phyloP scores from a whole-genome alignment of 2,113 vertebrate genomes.

The Nannobrachium achirus region DNA sequence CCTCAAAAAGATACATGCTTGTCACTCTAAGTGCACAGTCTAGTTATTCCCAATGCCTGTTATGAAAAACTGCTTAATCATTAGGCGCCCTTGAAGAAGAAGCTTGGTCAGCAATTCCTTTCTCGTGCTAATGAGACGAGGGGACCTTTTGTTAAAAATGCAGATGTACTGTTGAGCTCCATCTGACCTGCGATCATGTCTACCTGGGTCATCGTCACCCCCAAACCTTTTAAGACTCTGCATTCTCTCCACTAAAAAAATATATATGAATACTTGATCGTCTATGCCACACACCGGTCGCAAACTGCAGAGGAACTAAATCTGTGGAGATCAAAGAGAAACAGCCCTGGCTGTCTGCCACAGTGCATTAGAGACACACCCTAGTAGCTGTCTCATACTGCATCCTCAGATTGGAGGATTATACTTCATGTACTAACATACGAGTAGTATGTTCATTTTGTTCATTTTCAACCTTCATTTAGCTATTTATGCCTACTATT shows the following conservation, averaged over 20 bases:
- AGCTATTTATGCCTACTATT: too few species aligned
- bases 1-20: background rate
- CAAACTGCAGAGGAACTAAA: constrained; percentile 25
- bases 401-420: background rate
- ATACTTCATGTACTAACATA: too few species aligned
- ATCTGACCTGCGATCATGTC: constrained; percentile 14
- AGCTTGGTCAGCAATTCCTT: constrained; percentile 27
- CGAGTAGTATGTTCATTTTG: too few species aligned
- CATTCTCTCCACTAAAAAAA: constrained; percentile 18
- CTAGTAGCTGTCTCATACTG: background rate
- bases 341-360: constrained; percentile 7
- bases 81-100: constrained; percentile 8
- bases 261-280: constrained; percentile 53
- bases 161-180: constrained; percentile 12
- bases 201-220: constrained; percentile 1
- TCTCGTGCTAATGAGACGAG: background rate
- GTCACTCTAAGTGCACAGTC: constrained; percentile 1
- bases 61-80: constrained; percentile 10
- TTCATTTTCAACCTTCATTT: too few species aligned
- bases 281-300: constrained; percentile 19
- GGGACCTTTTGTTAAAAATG: constrained; percentile 12
- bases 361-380: too few species aligned
- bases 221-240: constrained; percentile 22
- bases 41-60: constrained; percentile 1
- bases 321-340: constrained; percentile 21